Evolutionary conservation across 2,113 vertebrate species (phyloP), one percentile per base, ranked within the genome.

Genomic region (Chlorocebus sabaeus): DNA sequence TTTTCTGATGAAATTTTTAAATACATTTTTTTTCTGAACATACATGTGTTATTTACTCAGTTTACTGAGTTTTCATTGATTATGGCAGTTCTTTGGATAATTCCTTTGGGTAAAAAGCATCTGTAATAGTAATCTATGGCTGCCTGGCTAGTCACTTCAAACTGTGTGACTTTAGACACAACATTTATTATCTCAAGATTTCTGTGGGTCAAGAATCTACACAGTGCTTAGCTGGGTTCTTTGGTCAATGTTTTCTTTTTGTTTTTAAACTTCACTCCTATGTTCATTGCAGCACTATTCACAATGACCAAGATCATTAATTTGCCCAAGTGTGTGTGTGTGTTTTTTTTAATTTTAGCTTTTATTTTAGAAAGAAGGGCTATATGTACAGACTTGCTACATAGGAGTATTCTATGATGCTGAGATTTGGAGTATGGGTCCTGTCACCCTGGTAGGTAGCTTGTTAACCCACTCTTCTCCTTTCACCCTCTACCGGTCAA

Each of bases 1-100:
- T 45, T 91, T 96, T 87, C 70, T 88, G 11, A 61, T 91, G 13
- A 81, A 38, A 84, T 67, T 48, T 83, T 93, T n/a, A 95, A 91
- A 95, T 64, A 1, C 5, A 72, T 25, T n/a, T 94, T 94, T 59
- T 93, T 93, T 52, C 35, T 59, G 14, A 70, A 30, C 79, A 23
- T 45, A 40, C 40, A 27, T 30, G 3, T 30, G 78, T 13, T n/a
- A 13, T 81, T 70, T 43, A 50, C 55, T 88, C 20, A 38, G 4
- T 79, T 90, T 79, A 48, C 11, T 80, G 5, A 86, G 25, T 50
- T 73, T 7, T 85, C 78, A 48, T 52, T 89, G 40, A 90, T 86
- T 72, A n/a, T 50, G n/a, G 22, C 6, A 3, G 2, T 32, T 90
- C 59, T 38, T 64, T 27, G 50, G 30, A 14, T 68, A 35, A 72